Conservation (phyloP, 1,140 invertebrate species). For the Drosophila sproati region DNA sequence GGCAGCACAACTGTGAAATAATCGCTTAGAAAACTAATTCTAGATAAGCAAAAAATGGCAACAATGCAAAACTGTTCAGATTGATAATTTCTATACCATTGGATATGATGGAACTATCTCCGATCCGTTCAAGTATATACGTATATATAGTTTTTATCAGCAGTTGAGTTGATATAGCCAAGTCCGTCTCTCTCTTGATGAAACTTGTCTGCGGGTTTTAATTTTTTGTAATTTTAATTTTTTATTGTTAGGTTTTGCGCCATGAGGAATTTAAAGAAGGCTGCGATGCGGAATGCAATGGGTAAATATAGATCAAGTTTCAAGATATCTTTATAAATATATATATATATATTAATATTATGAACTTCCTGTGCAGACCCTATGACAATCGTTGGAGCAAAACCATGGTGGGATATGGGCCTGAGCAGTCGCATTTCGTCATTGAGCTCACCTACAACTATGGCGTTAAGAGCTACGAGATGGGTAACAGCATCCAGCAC, state of each 20-base stretch:
- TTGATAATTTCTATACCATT: not conserved
- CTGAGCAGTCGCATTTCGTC: constrained; percentile 97
- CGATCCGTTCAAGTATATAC: too few relatives aligned
- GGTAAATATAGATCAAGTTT: constrained; percentile 87
- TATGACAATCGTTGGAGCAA: constrained; percentile 99
- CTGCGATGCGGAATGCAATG: constrained; percentile 98
- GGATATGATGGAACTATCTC: too few relatives aligned
- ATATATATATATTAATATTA: too few relatives aligned
- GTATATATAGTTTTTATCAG: too few relatives aligned
- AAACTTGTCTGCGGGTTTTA: too few relatives aligned
- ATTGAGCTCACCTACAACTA: constrained; percentile 99
- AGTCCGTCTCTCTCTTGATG: too few relatives aligned
- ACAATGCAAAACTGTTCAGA: not conserved
- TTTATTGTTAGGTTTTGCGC: constrained; percentile 90
- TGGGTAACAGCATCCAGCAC: constrained; percentile 73
- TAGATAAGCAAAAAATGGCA: constrained; percentile 12
- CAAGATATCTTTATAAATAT: constrained; percentile 1
- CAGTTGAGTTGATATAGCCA: too few relatives aligned
- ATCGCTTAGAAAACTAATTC: not conserved
- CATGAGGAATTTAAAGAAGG: constrained; percentile 99
- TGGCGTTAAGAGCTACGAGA: constrained; percentile 93
- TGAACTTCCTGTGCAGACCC: constrained; percentile 87
- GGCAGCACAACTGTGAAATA: not conserved
- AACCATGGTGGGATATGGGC: constrained; percentile 99
- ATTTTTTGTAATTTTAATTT: not conserved